Evolutionary conservation across 1,140 invertebrate species (phyloP).

Genomic region (Ceratina japonica): DNA sequence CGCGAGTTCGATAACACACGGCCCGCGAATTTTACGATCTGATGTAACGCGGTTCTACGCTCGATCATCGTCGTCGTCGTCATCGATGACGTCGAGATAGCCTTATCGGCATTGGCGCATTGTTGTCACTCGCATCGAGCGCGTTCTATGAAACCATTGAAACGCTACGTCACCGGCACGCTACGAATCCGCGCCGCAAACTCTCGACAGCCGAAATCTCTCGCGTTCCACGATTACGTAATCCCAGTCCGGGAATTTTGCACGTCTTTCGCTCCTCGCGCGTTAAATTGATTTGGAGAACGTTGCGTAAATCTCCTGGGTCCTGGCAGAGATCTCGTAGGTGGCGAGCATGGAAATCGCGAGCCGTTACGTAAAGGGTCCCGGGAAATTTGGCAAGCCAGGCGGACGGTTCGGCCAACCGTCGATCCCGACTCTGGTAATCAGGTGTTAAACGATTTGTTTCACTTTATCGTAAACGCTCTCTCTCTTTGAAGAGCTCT

Average conservation of each 20-base stretch:
- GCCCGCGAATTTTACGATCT: background rate
- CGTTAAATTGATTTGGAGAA: background rate
- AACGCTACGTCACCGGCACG: background rate
- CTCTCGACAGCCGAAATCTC: background rate
- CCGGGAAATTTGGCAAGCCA: slow-evolving; percentile 31
- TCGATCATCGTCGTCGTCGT: background rate
- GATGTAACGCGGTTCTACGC: too few relatives aligned
- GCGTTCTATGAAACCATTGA: background rate
- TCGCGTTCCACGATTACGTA: background rate
- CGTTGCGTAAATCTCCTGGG: background rate
- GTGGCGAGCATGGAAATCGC: slow-evolving; percentile 8
- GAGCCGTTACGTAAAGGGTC: slow-evolving; percentile 10
- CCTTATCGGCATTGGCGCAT: background rate
- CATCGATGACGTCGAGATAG: background rate
- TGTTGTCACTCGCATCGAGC: background rate
- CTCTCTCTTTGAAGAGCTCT: background rate
- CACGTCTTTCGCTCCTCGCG: too few relatives aligned
- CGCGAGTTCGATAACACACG: background rate
- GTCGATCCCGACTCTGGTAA: background rate
- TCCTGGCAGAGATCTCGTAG: background rate
- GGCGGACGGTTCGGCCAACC: background rate
- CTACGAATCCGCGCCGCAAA: background rate
- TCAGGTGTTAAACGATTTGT: background rate
- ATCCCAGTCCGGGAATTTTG: background rate
- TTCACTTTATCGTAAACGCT: too few relatives aligned